Percentiles rank a stretch among this genome's conserved stretches.
These are phyloP conservation scores for Hydropsyche tenuis DNA, from an alignment of 1,140 invertebrate genomes.

Conservation along the genomic window DNA sequence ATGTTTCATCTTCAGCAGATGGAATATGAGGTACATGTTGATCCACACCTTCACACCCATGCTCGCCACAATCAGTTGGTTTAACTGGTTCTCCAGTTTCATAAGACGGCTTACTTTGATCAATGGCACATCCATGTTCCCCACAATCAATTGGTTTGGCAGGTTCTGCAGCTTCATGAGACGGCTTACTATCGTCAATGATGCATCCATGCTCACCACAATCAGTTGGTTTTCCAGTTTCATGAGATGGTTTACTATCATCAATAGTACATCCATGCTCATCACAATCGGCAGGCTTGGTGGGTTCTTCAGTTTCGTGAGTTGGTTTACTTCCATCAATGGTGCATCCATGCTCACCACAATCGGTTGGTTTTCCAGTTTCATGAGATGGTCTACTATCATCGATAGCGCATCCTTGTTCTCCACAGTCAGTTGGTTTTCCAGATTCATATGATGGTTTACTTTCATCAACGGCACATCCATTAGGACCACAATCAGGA, in stretches of 20 bases:
- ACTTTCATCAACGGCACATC: slow-evolving; percentile 34
- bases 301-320: not conserved
- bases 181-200: not conserved
- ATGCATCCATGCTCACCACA: not conserved
- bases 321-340: too few relatives aligned
- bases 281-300: not conserved
- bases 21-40: not conserved
- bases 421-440: slow-evolving; percentile 28
- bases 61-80: not conserved
- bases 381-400: not conserved
- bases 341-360: too few relatives aligned
- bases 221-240: slow-evolving; percentile 26
- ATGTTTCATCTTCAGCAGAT: slow-evolving; percentile 35
- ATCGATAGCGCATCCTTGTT: not conserved
- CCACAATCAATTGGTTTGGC: slow-evolving; percentile 37
- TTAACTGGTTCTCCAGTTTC: not conserved
- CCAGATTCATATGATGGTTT: too few relatives aligned
- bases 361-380: slow-evolving; percentile 16
- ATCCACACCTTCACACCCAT: not conserved
- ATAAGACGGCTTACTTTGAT: too few relatives aligned
- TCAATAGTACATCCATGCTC: slow-evolving; percentile 33
- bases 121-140: too few relatives aligned
- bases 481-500: slow-evolving; percentile 38
- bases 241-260: too few relatives aligned
- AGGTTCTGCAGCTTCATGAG: slow-evolving; percentile 31